Base-by-base conservation (phyloP, 2,888 invertebrate species). In the Aphodius granarius region DNA sequence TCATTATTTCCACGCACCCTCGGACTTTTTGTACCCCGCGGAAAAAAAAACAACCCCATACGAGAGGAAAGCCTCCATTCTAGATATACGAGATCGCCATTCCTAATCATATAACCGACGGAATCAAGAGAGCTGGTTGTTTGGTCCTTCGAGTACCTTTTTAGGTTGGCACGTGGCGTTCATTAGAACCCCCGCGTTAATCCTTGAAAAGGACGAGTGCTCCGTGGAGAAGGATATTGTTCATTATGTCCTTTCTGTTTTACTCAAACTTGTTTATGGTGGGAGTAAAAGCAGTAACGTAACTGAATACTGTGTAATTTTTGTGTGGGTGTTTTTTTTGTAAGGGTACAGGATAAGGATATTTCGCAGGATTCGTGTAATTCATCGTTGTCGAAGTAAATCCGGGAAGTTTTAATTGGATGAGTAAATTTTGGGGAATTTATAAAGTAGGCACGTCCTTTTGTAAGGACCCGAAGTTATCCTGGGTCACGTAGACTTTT, bases 121-220 rank as follows among this genome's bases (percentile, higher is more conserved):
- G 22, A 68, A 68, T 68, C 68, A 68, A 68, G 68, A 68, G 65
- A 65, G 68, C 20, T 5, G 21, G 5, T 21, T n/a, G 68, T 20
- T 22, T 9, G 21, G 6, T 43, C 9, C 17, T 20, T 68, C 20
- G 68, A 68, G 64, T 66, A 76, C 63, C 73, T 68, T 73, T 73
- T 76, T 73, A 43, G 64, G 21, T 20, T 15, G 73, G 63, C 76
- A 73, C 76, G 76, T 76, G 76, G 63, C 63, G 70, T 76, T 76
- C 76, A 73, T 76, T 76, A 76, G 62, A n/a, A 20, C 43, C 20
- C 63, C 43, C 70, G 64, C 22, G 66, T 76, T n/a, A 76, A 76
- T 76, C 76, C 76, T 70, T 73, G 70, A 73, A 76, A 76, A 76
- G 73, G 22, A 66, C 66, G 66, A 18, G 66, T 15, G 64, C 20